phyloP scores from a whole-genome alignment of 1,140 invertebrate species.

The Vollenhovia emeryi region DNA sequence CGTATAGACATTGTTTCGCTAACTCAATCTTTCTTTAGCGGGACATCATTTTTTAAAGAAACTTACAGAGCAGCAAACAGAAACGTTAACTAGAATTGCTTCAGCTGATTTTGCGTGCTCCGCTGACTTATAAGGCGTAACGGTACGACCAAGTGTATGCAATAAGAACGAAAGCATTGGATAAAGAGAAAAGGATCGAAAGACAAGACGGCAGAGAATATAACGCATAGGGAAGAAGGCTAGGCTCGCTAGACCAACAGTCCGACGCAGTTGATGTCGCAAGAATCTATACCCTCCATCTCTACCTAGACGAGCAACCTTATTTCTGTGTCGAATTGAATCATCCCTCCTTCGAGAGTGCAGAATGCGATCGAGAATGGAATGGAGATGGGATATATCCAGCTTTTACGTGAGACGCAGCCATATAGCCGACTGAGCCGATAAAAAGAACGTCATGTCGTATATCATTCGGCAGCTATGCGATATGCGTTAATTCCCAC shows the following conservation, averaged over 20 bases:
- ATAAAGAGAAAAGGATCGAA: constrained; percentile 11
- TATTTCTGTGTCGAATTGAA: constrained; percentile 64
- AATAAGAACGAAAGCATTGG: not conserved
- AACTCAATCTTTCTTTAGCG: no score
- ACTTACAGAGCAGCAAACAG: no score
- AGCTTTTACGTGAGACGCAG: constrained; percentile 52
- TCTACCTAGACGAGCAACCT: constrained; percentile 53
- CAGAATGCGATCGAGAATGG: constrained; percentile 30
- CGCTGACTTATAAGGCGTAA: no score
- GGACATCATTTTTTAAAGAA: no score
- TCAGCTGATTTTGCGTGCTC: no score
- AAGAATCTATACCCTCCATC: constrained; percentile 58
- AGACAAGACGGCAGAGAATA: not conserved
- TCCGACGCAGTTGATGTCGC: constrained; percentile 53
- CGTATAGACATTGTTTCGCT: no score
- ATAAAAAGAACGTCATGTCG: constrained; percentile 9
- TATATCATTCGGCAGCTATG: constrained; percentile 27
- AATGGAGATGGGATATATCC: constrained; percentile 20
- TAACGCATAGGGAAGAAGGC: not conserved
- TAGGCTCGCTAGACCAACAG: constrained; percentile 24
- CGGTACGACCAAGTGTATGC: not conserved
- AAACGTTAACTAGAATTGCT: no score
- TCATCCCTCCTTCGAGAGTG: constrained; percentile 40
- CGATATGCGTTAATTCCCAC: not conserved
- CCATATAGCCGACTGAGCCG: constrained; percentile 7